Base-by-base conservation (phyloP, 2,797 vertebrate genomes). In the Manis javanica region DNA sequence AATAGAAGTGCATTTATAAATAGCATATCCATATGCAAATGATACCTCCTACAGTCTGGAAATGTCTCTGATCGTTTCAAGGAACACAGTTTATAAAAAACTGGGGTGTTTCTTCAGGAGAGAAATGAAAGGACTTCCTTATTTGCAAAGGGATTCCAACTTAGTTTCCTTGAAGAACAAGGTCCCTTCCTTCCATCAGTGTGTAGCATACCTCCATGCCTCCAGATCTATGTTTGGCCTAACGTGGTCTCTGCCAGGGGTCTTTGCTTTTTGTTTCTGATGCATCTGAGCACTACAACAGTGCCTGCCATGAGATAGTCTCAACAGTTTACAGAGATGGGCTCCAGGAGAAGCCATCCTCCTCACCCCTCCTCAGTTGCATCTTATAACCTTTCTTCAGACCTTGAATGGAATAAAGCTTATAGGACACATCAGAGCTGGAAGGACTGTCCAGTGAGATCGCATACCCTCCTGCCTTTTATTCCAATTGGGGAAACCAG, bases 1-100 rank as follows among this genome's bases (percentile, higher is more conserved):
- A 96, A 96, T 92, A 97, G 93, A 71, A 90, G 83, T 46, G n/a
- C 0, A 0, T 82, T 96, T 92, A 90, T 96, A 96, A 97, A 97
- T 84, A 95, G 94, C 61, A 66, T 66, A 68, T 93, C 97, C 86
- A 2, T 92, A 98, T 91, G 94, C 91, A 97, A 94, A 97, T 84
- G 49, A 94, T 64, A 89, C 78, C 34, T 89, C 94, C 94, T 68
- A 64, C 46, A 72, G 88, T 59, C 82, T 61, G 78, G 75, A 84
- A 96, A 91, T 37, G 92, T 84, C 90, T 96, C 95, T 94, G 92
- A 90, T 94, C 1, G 5, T 64, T 95, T 91, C 81, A 88, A 92
- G 66, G 90, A 93, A 96, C 19, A 57, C 24, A 77, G 24, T 95
- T 88, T 89, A 78, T 90, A 90, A 94, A 96, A 94, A 72, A 68